Conservation (phyloP, 2,888 invertebrate species). For the Limnephilus auricula region DNA sequence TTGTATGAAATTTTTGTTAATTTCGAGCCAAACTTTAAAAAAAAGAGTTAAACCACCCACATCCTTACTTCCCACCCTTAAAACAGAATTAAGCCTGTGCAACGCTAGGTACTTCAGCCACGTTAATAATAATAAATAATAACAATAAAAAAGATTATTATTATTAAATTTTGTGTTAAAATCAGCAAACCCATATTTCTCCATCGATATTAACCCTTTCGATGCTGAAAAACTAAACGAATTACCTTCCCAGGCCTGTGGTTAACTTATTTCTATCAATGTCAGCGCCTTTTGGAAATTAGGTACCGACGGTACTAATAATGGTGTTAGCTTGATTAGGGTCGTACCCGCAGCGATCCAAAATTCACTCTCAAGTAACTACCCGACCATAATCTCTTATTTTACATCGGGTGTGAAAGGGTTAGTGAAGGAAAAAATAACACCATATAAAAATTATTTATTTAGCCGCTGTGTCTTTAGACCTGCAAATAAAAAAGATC, state of each 20-base stretch:
- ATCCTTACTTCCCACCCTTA: too few relatives aligned
- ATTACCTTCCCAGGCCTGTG: background rate
- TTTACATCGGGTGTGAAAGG: background rate
- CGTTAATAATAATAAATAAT: too few relatives aligned
- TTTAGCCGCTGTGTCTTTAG: background rate
- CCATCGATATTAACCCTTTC: background rate
- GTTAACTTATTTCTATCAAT: constrained; percentile 9
- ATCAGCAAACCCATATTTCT: background rate
- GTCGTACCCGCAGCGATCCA: background rate
- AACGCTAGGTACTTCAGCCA: too few relatives aligned
- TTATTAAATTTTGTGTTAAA: background rate
- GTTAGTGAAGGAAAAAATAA: background rate
- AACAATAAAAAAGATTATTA: background rate
- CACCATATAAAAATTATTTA: background rate
- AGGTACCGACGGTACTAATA: constrained; percentile 8
- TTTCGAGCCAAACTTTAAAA: too few relatives aligned
- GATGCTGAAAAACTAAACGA: background rate
- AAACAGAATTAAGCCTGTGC: too few relatives aligned
- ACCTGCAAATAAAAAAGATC: background rate
- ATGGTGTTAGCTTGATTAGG: background rate
- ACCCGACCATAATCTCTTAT: background rate
- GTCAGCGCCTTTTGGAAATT: constrained; percentile 14
- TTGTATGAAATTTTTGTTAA: too few relatives aligned
- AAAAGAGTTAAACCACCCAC: too few relatives aligned
- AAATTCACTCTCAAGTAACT: background rate